Base-by-base conservation (phyloP, 2,113 vertebrate genomes). In the Pogona vitticeps region DNA sequence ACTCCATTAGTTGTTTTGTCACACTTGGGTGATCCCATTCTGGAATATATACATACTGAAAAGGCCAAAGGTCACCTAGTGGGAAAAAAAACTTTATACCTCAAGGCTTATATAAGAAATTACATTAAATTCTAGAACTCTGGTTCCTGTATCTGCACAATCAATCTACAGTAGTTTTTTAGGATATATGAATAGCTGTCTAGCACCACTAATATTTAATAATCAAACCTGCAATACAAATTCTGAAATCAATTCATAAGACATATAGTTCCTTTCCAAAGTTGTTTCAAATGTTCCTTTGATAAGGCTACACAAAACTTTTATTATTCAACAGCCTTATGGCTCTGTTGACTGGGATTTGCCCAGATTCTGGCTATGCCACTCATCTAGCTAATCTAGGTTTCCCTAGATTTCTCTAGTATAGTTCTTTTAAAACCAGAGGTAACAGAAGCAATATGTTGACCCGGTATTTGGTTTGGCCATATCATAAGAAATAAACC, bases 61-160 rank as follows among this genome's bases (percentile, higher is more conserved):
- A 83, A 59, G n/a, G n/a, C 67, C 65, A 82, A n/a, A 71, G 65
- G 28, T 61, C 56, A 86, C 65, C 56, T n/a, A 36, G 36, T 61
- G 26, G 67, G 61, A 78, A 68, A 78, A 42, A 42, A 78, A 31
- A 40, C 63, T 86, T 70, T 79, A n/a, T 86, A 86, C 31, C 76
- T 58, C 76, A 58, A 59, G 33, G n/a, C 84, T 79, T 71, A 79
- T 33, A 33, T 33, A 12, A 78, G 23, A 58, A 78, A 85, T 58
- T 23, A 9, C 18, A 42, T 77, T 17, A 56, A 58, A 58, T n/a
- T 85, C 56, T 86, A 36, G 3, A 72, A 23, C 33, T 70, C 28
- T n/a, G 13, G 20, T 65, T 85, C 23, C 33, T 7, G 36, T 68
- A 68, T 18, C 63, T 52, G n/a, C n/a, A 84, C 23, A 67, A 84